These are phyloP conservation scores for Marronus borbonicus DNA, from an alignment of 2,888 invertebrate genomes.

Conservation along the genomic window DNA sequence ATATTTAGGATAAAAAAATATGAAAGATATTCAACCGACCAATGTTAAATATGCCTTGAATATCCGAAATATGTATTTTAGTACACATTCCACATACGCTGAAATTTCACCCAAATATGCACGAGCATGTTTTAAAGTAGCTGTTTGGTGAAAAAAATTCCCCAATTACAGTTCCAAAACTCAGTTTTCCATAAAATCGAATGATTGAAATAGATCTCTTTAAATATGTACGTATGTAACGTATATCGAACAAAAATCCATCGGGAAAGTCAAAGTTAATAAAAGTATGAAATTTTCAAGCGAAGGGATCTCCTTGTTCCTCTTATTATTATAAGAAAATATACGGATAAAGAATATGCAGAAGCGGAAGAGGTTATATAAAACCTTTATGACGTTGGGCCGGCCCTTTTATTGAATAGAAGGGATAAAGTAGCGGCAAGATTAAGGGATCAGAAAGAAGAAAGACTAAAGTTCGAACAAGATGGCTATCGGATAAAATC, in stretches of 20 bases:
- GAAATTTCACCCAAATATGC: too few species aligned
- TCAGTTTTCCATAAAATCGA: too few species aligned
- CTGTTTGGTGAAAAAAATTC: too few species aligned
- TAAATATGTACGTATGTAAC: background rate
- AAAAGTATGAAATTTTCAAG: slow-evolving; percentile 14
- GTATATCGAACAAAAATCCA: background rate
- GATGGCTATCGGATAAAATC: slow-evolving; percentile 42
- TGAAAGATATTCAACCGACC: too few species aligned
- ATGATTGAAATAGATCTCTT: too few species aligned
- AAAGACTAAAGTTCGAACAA: slow-evolving; percentile 40
- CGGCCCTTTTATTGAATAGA: slow-evolving; percentile 48
- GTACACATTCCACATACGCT: too few species aligned
- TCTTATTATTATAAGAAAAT: slow-evolving; percentile 51
- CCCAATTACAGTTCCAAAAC: too few species aligned
- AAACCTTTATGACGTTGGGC: background rate
- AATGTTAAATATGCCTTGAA: too few species aligned
- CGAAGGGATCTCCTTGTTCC: background rate
- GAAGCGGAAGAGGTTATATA: slow-evolving; percentile 37
- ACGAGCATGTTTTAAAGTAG: too few species aligned
- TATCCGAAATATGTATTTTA: too few species aligned
- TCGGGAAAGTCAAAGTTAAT: slow-evolving; percentile 10
- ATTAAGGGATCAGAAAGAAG: slow-evolving; percentile 38
- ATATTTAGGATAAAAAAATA: too few species aligned
- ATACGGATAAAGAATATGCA: slow-evolving; percentile 50
- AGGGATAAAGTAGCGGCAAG: slow-evolving; percentile 48